Evolutionary conservation across 2,797 vertebrate species (phyloP).

Genomic region (Falco peregrinus): DNA sequence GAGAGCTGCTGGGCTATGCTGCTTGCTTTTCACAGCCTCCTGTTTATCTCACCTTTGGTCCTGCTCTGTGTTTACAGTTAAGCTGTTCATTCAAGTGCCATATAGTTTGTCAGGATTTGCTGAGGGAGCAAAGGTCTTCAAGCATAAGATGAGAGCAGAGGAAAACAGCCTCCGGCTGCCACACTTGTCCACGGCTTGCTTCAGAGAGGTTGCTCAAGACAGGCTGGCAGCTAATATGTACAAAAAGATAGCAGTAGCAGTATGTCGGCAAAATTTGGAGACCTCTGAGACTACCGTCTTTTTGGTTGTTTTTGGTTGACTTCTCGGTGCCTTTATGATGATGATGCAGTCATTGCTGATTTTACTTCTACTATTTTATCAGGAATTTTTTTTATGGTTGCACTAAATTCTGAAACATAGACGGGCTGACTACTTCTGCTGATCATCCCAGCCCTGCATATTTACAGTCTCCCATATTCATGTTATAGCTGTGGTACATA

Average conservation of each 20-base stretch:
- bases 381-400: constrained; percentile 23
- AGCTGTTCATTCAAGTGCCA: constrained; percentile 69
- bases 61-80: constrained; percentile 66
- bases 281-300: not conserved
- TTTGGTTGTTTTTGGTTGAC: not conserved
- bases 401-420: constrained; percentile 7
- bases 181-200: constrained; percentile 4
- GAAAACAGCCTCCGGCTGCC: constrained; percentile 47
- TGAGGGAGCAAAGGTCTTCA: constrained; percentile 67
- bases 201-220: constrained; percentile 52
- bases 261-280: not conserved
- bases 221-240: not conserved
- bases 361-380: constrained; percentile 36
- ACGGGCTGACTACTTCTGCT: constrained; percentile 9
- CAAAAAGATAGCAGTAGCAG: not conserved
- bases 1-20: constrained; percentile 50
- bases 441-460: not conserved
- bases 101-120: constrained; percentile 69
- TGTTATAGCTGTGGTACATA: not conserved
- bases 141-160: constrained; percentile 42
- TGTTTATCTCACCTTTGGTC: constrained; percentile 75
- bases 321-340: not conserved
- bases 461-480: not conserved
- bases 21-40: constrained; percentile 42
- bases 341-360: not conserved